phyloP scores from a whole-genome alignment of 1,140 invertebrate species.

The Macrotrachela quadricornifera region DNA sequence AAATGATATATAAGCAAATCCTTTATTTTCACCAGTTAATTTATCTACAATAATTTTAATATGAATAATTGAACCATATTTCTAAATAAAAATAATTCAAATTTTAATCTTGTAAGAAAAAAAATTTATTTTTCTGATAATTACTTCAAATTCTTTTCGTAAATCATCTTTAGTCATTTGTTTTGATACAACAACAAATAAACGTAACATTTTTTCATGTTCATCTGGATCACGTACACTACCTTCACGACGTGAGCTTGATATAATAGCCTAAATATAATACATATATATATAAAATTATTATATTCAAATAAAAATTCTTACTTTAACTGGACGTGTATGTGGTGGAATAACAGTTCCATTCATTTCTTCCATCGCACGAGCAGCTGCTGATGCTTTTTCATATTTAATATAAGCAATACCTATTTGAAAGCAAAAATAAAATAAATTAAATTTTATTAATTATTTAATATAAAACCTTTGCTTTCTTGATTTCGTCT shows the following conservation, averaged over 20 bases:
- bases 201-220: neutral
- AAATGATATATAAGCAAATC: neutral
- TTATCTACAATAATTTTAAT: neutral
- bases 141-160: neutral
- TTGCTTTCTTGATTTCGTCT: too few relatives aligned
- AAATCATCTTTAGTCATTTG: neutral
- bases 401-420: neutral
- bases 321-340: too few relatives aligned
- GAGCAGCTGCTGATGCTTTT: neutral
- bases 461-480: too few relatives aligned
- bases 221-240: neutral
- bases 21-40: neutral
- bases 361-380: neutral
- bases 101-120: too few relatives aligned
- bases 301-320: conserved; percentile 49
- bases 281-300: conserved; percentile 51
- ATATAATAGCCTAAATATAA: neutral
- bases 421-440: neutral
- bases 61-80: neutral
- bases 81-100: too few relatives aligned
- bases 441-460: too few relatives aligned
- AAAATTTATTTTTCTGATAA: too few relatives aligned
- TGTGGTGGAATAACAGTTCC: neutral
- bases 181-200: neutral
- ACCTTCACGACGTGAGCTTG: neutral